Conservation (phyloP, 2,888 invertebrate species). For the Crioceris asparagi region DNA sequence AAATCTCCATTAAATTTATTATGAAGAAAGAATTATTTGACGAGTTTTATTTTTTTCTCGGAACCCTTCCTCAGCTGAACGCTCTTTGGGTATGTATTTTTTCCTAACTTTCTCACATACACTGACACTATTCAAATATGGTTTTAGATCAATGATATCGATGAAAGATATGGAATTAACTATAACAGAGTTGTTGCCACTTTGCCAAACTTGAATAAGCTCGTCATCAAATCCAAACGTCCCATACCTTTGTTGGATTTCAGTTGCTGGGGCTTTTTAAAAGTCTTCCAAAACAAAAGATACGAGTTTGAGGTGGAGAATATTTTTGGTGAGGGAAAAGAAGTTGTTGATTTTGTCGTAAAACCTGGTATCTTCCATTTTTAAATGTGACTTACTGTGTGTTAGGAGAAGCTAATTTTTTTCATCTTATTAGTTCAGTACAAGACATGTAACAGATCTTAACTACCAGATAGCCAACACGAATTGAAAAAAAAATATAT, state of each 20-base stretch:
- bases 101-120: too few relatives aligned
- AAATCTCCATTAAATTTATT: slow-evolving; percentile 11
- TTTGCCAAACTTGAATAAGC: not conserved
- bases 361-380: too few relatives aligned
- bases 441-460: too few relatives aligned
- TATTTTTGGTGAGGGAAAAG: too few relatives aligned
- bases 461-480: too few relatives aligned
- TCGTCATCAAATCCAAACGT: not conserved
- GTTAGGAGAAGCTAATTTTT: too few relatives aligned
- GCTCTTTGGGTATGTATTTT: slow-evolving; percentile 13
- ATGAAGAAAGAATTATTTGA: slow-evolving; percentile 2
- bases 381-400: too few relatives aligned
- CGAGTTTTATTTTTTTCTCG: slow-evolving; percentile 8
- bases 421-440: too few relatives aligned
- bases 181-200: not conserved
- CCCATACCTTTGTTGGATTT: not conserved
- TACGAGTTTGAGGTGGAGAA: slow-evolving; percentile 1
- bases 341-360: too few relatives aligned
- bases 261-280: not conserved
- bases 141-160: too few relatives aligned
- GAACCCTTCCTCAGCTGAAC: slow-evolving; percentile 10
- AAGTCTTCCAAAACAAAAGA: not conserved
- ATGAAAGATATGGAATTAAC: slow-evolving; percentile 1
- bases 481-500: too few relatives aligned
- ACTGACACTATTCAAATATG: too few relatives aligned